Conservation (phyloP, 2,113 vertebrate species). For the Cyanistes caeruleus region DNA sequence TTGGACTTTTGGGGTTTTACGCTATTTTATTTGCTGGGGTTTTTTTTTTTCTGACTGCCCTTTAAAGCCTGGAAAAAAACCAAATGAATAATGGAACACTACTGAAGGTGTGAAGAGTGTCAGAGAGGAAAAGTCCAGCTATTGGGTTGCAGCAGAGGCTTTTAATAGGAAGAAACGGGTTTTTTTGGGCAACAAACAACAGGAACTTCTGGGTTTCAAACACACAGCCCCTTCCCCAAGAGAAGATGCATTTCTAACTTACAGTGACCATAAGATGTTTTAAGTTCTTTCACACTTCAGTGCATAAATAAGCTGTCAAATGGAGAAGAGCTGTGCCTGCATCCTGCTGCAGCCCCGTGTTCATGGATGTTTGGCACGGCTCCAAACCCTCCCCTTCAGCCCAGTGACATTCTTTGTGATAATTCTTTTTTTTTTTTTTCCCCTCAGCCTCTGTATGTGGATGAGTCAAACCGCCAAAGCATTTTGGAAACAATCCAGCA, state of each 20-base stretch:
- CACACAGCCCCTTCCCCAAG: not conserved
- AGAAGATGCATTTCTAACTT: not conserved
- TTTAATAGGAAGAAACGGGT: not conserved
- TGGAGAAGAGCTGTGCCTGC: not conserved
- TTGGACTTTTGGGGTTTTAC: not conserved
- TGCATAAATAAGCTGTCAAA: not conserved
- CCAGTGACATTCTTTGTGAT: not conserved
- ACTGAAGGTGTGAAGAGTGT: not conserved
- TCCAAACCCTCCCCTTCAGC: not conserved
- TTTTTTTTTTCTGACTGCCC: not conserved
- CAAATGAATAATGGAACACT: not conserved
- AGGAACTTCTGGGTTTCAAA: not conserved
- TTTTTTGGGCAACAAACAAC: not conserved
- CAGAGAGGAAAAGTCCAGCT: not conserved
- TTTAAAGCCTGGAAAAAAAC: not conserved
- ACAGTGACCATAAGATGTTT: not conserved
- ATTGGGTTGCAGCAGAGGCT: not conserved
- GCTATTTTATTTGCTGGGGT: not conserved
- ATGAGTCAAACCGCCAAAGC: constrained; percentile 17
- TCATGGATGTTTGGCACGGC: not conserved
- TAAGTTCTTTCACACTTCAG: not conserved
- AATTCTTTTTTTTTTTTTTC: not conserved
- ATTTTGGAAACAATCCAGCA: not conserved
- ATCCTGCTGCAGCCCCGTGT: not conserved
- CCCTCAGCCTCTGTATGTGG: not conserved